These are phyloP conservation scores for Drosophila dives DNA, from an alignment of 2,888 invertebrate genomes.

Conservation along the genomic window DNA sequence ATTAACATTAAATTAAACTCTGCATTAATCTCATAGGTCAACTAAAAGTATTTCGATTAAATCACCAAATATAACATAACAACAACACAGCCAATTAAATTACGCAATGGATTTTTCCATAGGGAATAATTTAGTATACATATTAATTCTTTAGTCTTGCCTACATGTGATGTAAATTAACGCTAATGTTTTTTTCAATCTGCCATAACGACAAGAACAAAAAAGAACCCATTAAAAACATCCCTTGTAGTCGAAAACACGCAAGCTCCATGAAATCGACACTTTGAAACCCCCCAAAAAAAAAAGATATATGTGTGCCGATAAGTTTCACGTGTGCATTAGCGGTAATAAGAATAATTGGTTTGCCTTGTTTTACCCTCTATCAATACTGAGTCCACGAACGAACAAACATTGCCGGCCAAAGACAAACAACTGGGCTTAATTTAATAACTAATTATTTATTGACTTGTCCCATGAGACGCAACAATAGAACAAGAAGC, in stretches of 20 bases:
- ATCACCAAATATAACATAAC: slow-evolving; percentile 5
- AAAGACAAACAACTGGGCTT: slow-evolving; percentile 1
- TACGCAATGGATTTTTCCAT: slow-evolving; percentile 30
- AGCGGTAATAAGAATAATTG: slow-evolving; percentile 39
- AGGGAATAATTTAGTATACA: neutral
- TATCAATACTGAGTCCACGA: slow-evolving; percentile 30
- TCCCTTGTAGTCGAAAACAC: slow-evolving; percentile 33
- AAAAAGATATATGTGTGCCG: slow-evolving; percentile 22
- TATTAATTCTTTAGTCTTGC: slow-evolving; percentile 5
- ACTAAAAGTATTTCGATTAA: slow-evolving; percentile 5
- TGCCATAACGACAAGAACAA: slow-evolving; percentile 10
- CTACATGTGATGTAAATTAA: slow-evolving; percentile 17
- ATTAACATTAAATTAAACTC: neutral
- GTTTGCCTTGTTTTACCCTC: slow-evolving; percentile 20
- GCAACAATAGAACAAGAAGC: slow-evolving; percentile 16
- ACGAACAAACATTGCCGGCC: slow-evolving; percentile 2
- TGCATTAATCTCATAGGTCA: neutral
- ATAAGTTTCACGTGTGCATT: slow-evolving; percentile 52
- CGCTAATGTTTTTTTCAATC: slow-evolving; percentile 37
- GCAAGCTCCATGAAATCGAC: slow-evolving; percentile 10
- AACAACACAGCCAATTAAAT: slow-evolving; percentile 29
- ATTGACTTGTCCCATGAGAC: slow-evolving; percentile 38
- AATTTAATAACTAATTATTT: slow-evolving; percentile 54
- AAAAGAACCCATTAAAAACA: slow-evolving; percentile 34
- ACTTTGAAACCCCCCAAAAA: slow-evolving; percentile 2